Evolutionary conservation across 1,140 invertebrate genomes (phyloP), one percentile per base, ranked within the genome.

Genomic region (Bilobella aurantiaca): DNA sequence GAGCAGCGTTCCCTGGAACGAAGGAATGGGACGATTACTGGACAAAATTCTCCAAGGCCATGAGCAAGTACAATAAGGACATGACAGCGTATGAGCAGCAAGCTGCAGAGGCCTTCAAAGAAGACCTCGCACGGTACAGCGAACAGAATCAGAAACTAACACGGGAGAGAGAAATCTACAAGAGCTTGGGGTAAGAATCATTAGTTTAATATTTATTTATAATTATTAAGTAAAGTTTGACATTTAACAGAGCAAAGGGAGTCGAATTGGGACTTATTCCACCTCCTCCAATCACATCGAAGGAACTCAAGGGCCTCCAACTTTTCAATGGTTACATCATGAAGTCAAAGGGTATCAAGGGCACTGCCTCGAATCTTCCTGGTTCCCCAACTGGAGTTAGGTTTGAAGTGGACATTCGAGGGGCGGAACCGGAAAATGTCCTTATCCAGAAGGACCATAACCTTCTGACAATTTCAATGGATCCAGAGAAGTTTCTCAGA

Each of bases 11-110:
- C 8, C 58, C 58, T 29, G 58, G 58, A 32, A 59, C 58, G 5
- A 59, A 59, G 28, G 58, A 59, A 5, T 59, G 58, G 58, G 28
- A 59, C 5, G 28, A 59, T 8, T 59, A 59, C 58, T 59, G 58
- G 58, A 32, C 25, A 28, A 29, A 29, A 12, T 59, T 59, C 58
- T 12, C 3, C 28, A 3, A 8, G 16, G 14, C 58, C 14, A 32
- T 59, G 30, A 23, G 18, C 8, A 59, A 28, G 3, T 59, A 59
- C 58, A 5, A 59, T 28, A 59, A 59, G 58, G 58, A 59, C 27
- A 59, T 59, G 58, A 29, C 3, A 21, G 28, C 25, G 14, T 59
- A 59, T 28, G 49, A 53, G 49, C 49, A 23, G 12, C 8, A 53
- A 53, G 21, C 3, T 3, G 14, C 49, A 12, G 3, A 5, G 21